phyloP scores from a whole-genome alignment of 2,113 vertebrate species.

The Chloropsis hardwickii region DNA sequence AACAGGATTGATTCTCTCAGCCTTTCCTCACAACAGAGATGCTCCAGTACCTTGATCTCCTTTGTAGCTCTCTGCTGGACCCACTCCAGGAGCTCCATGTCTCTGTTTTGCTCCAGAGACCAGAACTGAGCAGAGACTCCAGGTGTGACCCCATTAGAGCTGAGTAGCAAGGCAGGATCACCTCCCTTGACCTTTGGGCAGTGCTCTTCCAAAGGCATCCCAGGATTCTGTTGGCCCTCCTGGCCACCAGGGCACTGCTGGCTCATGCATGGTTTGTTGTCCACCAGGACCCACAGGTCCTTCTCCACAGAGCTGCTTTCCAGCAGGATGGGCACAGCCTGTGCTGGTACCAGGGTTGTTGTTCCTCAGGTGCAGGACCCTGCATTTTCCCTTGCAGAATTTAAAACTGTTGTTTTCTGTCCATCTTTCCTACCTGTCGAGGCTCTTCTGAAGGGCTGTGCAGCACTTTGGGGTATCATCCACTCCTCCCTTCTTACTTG shows the following conservation, averaged over 20 bases:
- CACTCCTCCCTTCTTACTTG: not conserved
- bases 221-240: not conserved
- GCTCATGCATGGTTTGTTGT: not conserved
- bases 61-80: not conserved
- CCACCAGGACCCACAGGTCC: not conserved
- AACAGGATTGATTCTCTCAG: not conserved
- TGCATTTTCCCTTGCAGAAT: not conserved
- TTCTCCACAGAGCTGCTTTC: not conserved
- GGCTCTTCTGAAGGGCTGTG: not conserved
- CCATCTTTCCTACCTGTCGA: accelerated
- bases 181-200: not conserved
- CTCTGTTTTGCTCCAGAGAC: not conserved
- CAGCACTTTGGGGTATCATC: not conserved
- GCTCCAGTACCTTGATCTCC: not conserved
- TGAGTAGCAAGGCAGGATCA: not conserved
- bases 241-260: not conserved
- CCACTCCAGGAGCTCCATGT: not conserved
- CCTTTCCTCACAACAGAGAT: accelerated
- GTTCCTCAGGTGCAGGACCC: not conserved
- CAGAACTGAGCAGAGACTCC: not conserved
- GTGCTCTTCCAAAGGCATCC: not conserved
- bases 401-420: not conserved
- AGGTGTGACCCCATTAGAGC: not conserved
- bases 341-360: not conserved
- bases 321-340: not conserved